Percentiles rank a stretch among this genome's conserved stretches.
These are phyloP conservation scores for Aspidiotus destructor DNA, from an alignment of 2,888 invertebrate genomes.

Conservation along the genomic window DNA sequence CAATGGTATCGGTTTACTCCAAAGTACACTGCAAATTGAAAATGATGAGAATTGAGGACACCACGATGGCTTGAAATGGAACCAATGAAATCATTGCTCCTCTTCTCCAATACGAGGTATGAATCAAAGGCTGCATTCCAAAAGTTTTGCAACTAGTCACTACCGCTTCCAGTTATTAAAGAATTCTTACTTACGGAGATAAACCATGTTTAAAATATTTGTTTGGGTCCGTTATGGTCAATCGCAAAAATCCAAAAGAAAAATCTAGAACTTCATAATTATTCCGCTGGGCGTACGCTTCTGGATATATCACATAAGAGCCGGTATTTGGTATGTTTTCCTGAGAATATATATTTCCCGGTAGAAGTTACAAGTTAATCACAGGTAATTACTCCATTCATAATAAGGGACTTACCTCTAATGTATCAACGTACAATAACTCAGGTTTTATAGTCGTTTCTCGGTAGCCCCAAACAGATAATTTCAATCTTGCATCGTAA, in stretches of 20 bases:
- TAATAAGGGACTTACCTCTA: slow-evolving; percentile 47
- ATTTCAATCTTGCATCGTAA: slow-evolving; percentile 61
- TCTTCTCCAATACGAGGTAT: no score
- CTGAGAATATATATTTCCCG: slow-evolving; percentile 38
- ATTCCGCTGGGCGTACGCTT: slow-evolving; percentile 60
- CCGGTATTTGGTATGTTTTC: slow-evolving; percentile 54
- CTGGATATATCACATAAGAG: slow-evolving; percentile 60
- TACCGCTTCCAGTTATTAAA: background rate
- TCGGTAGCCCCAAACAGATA: slow-evolving; percentile 82
- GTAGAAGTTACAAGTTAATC: background rate
- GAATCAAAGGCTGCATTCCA: no score
- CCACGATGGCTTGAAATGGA: no score
- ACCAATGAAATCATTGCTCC: no score
- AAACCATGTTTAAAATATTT: slow-evolving; percentile 54
- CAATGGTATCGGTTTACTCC: slow-evolving; percentile 85
- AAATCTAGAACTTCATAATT: slow-evolving; percentile 56
- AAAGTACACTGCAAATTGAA: slow-evolving; percentile 52
- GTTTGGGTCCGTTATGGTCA: slow-evolving; percentile 71
- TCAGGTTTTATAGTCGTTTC: slow-evolving; percentile 73
- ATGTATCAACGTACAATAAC: slow-evolving; percentile 65
- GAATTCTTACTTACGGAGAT: slow-evolving; percentile 60
- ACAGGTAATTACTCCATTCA: background rate
- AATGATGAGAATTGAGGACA: no score
- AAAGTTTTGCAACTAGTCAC: no score
- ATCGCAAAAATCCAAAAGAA: slow-evolving; percentile 77